Base-by-base conservation (phyloP, 2,888 invertebrate genomes). In the Troides oblongomaculatus region DNA sequence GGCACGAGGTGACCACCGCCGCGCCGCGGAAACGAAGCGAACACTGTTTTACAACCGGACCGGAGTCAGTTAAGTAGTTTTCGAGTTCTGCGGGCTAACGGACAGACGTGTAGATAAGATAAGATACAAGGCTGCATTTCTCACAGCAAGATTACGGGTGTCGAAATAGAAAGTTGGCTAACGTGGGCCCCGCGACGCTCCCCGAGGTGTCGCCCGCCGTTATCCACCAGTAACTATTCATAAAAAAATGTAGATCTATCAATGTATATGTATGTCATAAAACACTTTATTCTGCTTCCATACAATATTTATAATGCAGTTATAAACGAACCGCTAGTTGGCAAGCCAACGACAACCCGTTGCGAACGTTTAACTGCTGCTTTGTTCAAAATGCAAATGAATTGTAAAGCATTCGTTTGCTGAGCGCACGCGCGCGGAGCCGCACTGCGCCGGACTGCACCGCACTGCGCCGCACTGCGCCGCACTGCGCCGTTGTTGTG, bases 151-250 rank as follows among this genome's bases (percentile, higher is more conserved):
- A 62, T 57, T 62, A 39, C 10, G 39, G 8, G 50, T 69, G 69
- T 69, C 65, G 69, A 69, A 69, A 69, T 69, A 69, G 69, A 69
- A 69, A 69, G 64, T 69, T 60, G 60, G 60, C n/a, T 53, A 64
- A 60, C 53, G 53, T n/a, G 6, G 18, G 53, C 53, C 12, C 53
- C 53, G 53, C n/a, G 14, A 53, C 14, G 53, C 1, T 18, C 14
- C 6, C 53, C 10, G 53, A n/a, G 39, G 7, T 39, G 39, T 8
- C 39, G 39, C 18, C 18, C 5, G 39, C 18, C 18, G 18, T n/a
- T 53, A 53, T 53, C 17, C 53, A 17, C n/a, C 2, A 53, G 17
- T 17, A n/a, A 53, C 7, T 53, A 53, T 17, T 17, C 12, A 53
- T 53, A 6, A 17, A 53, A 14, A 10, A 39, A 10, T 30, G 30